Percentiles rank a stretch among this genome's conserved stretches.
These are phyloP conservation scores for Notiomystis cincta DNA, from an alignment of 2,113 vertebrate genomes.

Conservation along the genomic window DNA sequence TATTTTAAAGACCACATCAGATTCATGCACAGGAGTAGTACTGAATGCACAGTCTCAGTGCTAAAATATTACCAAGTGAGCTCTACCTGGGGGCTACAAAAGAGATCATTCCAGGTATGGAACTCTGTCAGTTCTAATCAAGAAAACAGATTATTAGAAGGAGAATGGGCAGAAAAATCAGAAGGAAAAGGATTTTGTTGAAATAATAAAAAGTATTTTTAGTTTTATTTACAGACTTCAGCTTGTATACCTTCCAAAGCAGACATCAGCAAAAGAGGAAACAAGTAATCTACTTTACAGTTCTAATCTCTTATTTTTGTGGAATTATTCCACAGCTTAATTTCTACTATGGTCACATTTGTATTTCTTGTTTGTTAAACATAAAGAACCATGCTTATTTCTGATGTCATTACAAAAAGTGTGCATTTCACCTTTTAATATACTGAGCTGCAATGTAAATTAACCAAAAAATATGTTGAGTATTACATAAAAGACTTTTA, in stretches of 20 bases:
- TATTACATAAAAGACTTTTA: not conserved
- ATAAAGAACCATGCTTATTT: not conserved
- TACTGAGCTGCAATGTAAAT: not conserved
- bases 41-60: not conserved
- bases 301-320: not conserved
- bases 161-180: not conserved
- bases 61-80: not conserved
- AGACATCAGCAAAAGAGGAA: not conserved
- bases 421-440: not conserved
- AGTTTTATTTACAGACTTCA: not conserved
- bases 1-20: not conserved
- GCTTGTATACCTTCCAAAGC: not conserved
- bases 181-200: not conserved
- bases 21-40: not conserved
- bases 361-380: not conserved
- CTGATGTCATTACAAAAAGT: not conserved
- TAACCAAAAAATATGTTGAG: not conserved
- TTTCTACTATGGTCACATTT: not conserved
- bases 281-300: not conserved
- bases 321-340: not conserved
- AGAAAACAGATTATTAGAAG: not conserved
- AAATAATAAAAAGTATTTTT: not conserved
- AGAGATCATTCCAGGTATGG: not conserved
- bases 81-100: not conserved
- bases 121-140: not conserved